Conservation (phyloP, 2,888 invertebrate genomes). For the Andrena trimmerana region DNA sequence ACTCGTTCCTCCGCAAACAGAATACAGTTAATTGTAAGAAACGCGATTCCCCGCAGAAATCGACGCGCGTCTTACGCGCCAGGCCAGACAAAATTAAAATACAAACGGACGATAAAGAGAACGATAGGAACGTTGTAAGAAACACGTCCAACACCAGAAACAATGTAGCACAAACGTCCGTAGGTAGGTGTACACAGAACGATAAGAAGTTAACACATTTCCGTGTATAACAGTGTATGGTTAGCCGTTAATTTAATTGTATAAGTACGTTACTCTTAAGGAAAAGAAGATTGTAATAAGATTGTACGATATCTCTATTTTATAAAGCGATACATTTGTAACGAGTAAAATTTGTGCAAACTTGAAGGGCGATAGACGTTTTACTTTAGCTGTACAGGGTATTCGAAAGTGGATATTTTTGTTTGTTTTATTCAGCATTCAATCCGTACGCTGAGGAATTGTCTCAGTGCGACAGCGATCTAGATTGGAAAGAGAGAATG, state of each 20-base stretch:
- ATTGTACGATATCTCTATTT: conserved; percentile 57
- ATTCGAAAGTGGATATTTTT: neutral
- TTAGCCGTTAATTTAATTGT: conserved; percentile 55
- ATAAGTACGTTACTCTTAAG: conserved; percentile 51
- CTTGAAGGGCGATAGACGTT: neutral
- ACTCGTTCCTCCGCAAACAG: conserved; percentile 1
- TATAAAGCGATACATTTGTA: conserved; percentile 38
- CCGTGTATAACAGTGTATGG: conserved; percentile 70
- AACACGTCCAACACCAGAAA: conserved; percentile 5
- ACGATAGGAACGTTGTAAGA: conserved; percentile 37
- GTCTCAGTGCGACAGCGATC: neutral
- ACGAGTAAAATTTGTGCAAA: conserved; percentile 50
- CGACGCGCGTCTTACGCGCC: neutral
- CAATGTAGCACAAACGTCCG: conserved; percentile 18
- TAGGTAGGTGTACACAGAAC: conserved; percentile 46
- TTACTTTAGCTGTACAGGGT: conserved; percentile 10
- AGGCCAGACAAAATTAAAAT: conserved; percentile 20
- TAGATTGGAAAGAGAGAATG: conserved; percentile 33
- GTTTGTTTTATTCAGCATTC: conserved; percentile 34
- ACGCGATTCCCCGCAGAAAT: neutral
- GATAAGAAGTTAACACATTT: conserved; percentile 65
- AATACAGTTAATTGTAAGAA: neutral
- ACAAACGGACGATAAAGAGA: conserved; percentile 58
- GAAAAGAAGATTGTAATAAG: conserved; percentile 49
- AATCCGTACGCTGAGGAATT: neutral